A percentile compares a stretch with the other conserved stretches of the same genome.
Evolutionary conservation across 2,888 invertebrate genomes (phyloP).

Genomic region (Synergus itoensis): DNA sequence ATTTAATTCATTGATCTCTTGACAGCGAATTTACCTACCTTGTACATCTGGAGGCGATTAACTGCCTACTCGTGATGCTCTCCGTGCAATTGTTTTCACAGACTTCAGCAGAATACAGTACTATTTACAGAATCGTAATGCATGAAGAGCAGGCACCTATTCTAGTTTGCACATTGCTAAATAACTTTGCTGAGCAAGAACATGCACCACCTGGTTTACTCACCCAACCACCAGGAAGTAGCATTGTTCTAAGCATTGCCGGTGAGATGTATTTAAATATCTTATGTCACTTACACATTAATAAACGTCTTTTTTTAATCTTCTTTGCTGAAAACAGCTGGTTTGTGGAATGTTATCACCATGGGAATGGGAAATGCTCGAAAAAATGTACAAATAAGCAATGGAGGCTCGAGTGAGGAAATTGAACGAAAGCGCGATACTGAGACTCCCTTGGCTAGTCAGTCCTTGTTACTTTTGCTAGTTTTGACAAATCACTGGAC

Average conservation of each 20-base stretch:
- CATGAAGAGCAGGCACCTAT: conserved; percentile 86
- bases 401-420: conserved; percentile 67
- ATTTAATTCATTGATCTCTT: neutral
- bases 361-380: conserved; percentile 79
- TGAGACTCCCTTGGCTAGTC: conserved; percentile 90
- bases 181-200: conserved; percentile 85
- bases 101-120: conserved; percentile 77
- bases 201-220: conserved; percentile 85
- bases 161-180: conserved; percentile 88
- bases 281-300: conserved; percentile 36
- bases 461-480: conserved; percentile 92
- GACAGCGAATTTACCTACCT: conserved; percentile 89
- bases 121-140: conserved; percentile 81
- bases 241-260: conserved; percentile 89
- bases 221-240: conserved; percentile 85
- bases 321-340: conserved; percentile 77
- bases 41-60: conserved; percentile 92
- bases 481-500: conserved; percentile 95
- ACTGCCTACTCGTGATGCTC: conserved; percentile 91
- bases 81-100: conserved; percentile 92
- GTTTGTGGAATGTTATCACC: conserved; percentile 90
- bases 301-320: conserved; percentile 12
- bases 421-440: conserved; percentile 76
- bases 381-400: conserved; percentile 71
- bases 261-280: conserved; percentile 72